These are phyloP conservation scores for Simalia tracyae DNA, from an alignment of 2,797 vertebrate genomes.

Conservation along the genomic window DNA sequence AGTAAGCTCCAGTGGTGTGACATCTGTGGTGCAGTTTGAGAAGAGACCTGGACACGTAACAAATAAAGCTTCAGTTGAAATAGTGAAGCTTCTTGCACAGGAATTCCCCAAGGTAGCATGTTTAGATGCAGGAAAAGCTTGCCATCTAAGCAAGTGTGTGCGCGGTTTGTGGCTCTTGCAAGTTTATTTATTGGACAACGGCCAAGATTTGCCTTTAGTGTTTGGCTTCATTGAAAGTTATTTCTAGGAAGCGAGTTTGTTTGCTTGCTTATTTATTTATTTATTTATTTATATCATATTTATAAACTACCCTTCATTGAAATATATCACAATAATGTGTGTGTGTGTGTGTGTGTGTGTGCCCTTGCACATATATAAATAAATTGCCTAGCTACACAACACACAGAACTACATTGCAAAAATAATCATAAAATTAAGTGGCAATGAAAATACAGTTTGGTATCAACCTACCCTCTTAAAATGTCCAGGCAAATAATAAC, in stretches of 20 bases:
- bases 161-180: constrained; percentile 7
- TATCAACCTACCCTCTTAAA: background rate
- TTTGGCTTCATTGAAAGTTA: constrained; percentile 11
- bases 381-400: background rate
- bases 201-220: background rate
- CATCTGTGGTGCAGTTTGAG: background rate
- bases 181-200: constrained; percentile 12
- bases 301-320: background rate
- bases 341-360: background rate
- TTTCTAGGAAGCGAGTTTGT: background rate
- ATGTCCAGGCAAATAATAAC: background rate
- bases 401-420: background rate
- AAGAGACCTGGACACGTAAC: background rate
- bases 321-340: background rate
- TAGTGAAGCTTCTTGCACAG: background rate
- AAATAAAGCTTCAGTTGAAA: background rate
- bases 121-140: background rate
- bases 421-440: background rate
- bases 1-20: background rate
- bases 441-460: background rate
- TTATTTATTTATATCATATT: background rate
- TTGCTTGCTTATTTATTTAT: background rate
- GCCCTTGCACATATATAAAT: background rate
- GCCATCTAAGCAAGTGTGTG: constrained; percentile 12
- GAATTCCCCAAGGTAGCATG: background rate